Conservation (phyloP, 2,113 vertebrate species). For the Uria aalge region DNA sequence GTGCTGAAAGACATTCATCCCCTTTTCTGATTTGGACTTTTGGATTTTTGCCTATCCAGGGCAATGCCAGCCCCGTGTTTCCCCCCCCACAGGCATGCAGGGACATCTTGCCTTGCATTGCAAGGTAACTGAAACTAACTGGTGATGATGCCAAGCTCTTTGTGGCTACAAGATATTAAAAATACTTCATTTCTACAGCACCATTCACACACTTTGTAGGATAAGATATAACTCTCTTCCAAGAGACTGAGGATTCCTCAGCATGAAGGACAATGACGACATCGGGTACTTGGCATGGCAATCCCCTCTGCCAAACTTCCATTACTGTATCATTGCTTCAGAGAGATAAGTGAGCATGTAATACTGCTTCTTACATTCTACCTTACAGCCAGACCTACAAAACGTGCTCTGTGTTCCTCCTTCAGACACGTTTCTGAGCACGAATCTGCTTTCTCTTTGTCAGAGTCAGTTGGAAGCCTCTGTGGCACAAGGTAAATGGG, state of each 20-base stretch:
- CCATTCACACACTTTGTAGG: background rate
- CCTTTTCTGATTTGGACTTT: background rate
- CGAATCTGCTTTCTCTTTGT: background rate
- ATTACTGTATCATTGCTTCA: background rate
- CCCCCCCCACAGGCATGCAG: rapidly evolving
- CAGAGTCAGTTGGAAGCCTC: background rate
- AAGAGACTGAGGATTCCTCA: background rate
- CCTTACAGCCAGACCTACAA: background rate
- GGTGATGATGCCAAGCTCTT: background rate
- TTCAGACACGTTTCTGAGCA: background rate
- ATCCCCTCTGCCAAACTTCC: background rate
- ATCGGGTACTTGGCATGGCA: background rate
- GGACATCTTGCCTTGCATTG: background rate
- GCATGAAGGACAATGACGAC: background rate
- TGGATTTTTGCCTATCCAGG: background rate
- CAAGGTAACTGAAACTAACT: background rate
- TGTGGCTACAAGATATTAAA: background rate
- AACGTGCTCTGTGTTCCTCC: background rate
- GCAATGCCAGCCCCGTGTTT: background rate
- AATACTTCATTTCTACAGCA: background rate
- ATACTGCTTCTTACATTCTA: background rate
- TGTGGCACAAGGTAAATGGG: background rate
- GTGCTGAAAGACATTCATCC: background rate
- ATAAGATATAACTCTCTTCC: background rate
- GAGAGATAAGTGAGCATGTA: background rate